Percentiles rank a stretch among this genome's conserved stretches.
Conservation (phyloP, 2,888 invertebrate genomes). For the Plusia festucae region DNA sequence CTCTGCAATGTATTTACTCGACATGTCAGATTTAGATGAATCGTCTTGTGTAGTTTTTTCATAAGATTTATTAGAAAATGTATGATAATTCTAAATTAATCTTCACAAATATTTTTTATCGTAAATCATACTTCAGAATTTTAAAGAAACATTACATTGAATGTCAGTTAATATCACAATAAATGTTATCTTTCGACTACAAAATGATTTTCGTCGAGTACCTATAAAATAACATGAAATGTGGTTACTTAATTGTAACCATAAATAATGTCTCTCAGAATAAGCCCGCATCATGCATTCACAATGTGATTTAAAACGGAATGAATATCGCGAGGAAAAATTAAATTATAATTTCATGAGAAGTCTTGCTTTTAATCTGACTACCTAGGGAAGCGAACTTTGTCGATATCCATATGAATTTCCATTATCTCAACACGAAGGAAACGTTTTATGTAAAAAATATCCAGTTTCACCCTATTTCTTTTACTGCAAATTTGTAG, state of each 20-base stretch:
- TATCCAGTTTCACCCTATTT: conserved; percentile 15
- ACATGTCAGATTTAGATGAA: not conserved
- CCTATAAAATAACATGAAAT: conserved; percentile 21
- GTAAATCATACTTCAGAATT: not conserved
- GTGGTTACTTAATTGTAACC: conserved; percentile 47
- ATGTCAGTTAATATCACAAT: conserved; percentile 11
- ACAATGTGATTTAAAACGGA: conserved; percentile 65
- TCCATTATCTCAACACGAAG: conserved; percentile 61
- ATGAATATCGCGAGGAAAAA: conserved; percentile 73
- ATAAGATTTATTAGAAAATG: no score
- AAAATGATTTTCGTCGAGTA: conserved; percentile 11
- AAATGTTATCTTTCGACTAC: conserved; percentile 12
- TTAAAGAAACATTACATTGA: not conserved
- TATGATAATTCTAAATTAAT: not conserved
- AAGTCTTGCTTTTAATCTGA: conserved; percentile 80
- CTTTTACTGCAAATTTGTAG: conserved; percentile 20
- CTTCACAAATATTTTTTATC: not conserved
- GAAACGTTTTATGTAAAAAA: conserved; percentile 50
- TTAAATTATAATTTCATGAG: conserved; percentile 88
- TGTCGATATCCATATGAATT: conserved; percentile 67
- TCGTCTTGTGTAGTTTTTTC: not conserved
- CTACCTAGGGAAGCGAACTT: conserved; percentile 62
- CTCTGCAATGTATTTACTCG: no score
- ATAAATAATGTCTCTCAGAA: conserved; percentile 53
- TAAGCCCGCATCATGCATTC: conserved; percentile 68